phyloP scores from a whole-genome alignment of 2,888 invertebrate species.

The Petrophora chlorosata region DNA sequence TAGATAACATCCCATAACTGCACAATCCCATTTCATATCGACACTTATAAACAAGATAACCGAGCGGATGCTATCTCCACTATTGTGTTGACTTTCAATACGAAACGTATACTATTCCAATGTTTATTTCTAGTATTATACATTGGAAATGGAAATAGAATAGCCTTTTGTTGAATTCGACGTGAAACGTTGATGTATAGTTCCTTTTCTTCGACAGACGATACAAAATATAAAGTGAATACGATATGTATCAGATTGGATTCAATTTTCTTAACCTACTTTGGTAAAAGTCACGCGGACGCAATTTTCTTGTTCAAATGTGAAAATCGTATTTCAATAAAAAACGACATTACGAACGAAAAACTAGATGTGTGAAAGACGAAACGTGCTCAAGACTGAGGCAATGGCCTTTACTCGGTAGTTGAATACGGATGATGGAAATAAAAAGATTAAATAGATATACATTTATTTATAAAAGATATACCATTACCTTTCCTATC shows the following conservation, averaged over 20 bases:
- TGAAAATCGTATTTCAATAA: background rate
- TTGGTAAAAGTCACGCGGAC: constrained; percentile 3
- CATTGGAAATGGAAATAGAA: constrained; percentile 30
- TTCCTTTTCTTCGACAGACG: constrained; percentile 32
- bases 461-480: too few species aligned
- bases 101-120: constrained; percentile 27
- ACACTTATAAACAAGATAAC: constrained; percentile 57
- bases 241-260: constrained; percentile 7
- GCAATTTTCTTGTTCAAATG: background rate
- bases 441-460: too few species aligned
- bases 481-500: too few species aligned
- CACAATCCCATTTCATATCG: constrained; percentile 62
- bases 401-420: too few species aligned
- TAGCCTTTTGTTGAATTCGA: constrained; percentile 38
- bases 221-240: constrained; percentile 17
- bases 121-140: constrained; percentile 7
- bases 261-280: constrained; percentile 18
- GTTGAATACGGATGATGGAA: too few species aligned
- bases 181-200: constrained; percentile 48
- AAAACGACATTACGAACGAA: background rate
- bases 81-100: constrained; percentile 45
- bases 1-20: constrained; percentile 34
- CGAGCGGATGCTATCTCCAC: constrained; percentile 41
- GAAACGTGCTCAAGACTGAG: too few species aligned
- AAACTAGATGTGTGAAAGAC: too few species aligned